Base-by-base conservation (phyloP, 2,888 invertebrate genomes). In the Caenorhabditis sp. region DNA sequence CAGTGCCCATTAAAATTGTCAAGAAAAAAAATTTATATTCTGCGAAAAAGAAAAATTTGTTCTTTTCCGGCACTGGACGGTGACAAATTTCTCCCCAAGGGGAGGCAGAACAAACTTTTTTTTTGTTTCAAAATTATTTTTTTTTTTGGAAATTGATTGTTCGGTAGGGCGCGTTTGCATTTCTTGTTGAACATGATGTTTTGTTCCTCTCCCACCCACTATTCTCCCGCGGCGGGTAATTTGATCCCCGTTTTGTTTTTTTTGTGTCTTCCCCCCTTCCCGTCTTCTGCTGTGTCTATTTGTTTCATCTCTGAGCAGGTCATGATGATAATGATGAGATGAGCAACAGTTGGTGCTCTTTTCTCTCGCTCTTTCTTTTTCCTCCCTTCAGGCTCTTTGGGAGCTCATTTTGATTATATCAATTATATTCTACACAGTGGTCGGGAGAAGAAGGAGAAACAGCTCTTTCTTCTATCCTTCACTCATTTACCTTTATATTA, bases 151-250 rank as follows among this genome's bases (percentile, higher is more conserved):
- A n/a, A n/a, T n/a, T n/a, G n/a, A n/a, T n/a, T n/a, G n/a, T n/a
- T n/a, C n/a, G n/a, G n/a, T n/a, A n/a, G n/a, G n/a, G n/a, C n/a
- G n/a, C n/a, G n/a, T n/a, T n/a, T n/a, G n/a, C n/a, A n/a, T n/a
- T n/a, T n/a, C n/a, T n/a, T n/a, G n/a, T n/a, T n/a, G n/a, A n/a
- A n/a, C n/a, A n/a, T n/a, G n/a, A n/a, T 31, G 31, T 31, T 31
- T 31, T 31, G 4, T 31, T 31, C 31, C 31, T 31, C 53, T 27
- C 17, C 12, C 59, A 59, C 23, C 57, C 21, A 26, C 23, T 21
- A 23, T 53, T 59, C 67, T 49, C 62, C 57, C 62, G 60, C 66
- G 56, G 61, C 67, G 62, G 62, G 67, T 68, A 63, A 68, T 62
- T 59, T 58, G 31, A 59, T 59, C 63, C 59, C 63, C 68, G 49